These are phyloP conservation scores for Ceyx cyanopectus DNA, from an alignment of 2,113 vertebrate species.

Conservation along the genomic window DNA sequence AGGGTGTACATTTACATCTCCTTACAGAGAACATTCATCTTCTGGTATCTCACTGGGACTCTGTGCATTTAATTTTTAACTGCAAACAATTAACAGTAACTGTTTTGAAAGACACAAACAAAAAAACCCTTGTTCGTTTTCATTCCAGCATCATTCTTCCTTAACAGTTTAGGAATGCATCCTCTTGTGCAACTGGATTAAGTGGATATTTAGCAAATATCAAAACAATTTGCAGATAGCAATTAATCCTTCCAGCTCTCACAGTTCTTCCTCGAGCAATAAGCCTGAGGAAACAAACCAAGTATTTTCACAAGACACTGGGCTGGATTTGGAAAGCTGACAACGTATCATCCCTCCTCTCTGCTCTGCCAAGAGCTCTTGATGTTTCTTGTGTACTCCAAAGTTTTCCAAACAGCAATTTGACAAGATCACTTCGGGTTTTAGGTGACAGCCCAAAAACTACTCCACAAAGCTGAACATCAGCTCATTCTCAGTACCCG, in stretches of 20 bases:
- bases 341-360: too few species aligned
- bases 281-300: background rate
- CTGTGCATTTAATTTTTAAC: background rate
- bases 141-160: background rate
- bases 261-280: background rate
- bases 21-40: background rate
- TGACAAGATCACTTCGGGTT: background rate
- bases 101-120: background rate
- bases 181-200: background rate
- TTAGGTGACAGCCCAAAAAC: background rate
- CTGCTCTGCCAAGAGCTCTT: background rate
- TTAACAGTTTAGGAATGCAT: background rate
- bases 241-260: background rate
- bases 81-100: background rate
- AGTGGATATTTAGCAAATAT: background rate
- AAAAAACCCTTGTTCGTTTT: background rate
- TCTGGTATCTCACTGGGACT: background rate
- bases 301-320: background rate
- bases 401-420: background rate
- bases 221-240: background rate
- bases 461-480: background rate
- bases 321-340: background rate
- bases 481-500: background rate
- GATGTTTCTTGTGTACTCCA: background rate
- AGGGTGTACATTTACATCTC: background rate